phyloP scores from a whole-genome alignment of 2,113 vertebrate genomes.

The Octodon degus region DNA sequence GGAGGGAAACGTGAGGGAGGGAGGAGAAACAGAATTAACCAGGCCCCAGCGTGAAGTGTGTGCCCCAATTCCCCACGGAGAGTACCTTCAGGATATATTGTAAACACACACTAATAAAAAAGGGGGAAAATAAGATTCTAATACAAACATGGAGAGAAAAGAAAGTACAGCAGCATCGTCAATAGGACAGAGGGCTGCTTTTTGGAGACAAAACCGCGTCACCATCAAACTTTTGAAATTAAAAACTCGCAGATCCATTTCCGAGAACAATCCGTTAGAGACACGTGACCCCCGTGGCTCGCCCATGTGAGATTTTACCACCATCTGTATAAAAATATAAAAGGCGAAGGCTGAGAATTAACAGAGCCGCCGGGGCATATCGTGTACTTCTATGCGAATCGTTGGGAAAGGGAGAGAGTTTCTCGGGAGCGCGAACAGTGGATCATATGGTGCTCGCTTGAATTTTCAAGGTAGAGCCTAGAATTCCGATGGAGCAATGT shows the following conservation, averaged over 20 bases:
- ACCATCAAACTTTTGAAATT: slow-evolving; percentile 22
- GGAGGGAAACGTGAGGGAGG: neutral
- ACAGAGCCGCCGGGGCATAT: neutral
- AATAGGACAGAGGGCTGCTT: neutral
- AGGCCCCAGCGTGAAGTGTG: neutral
- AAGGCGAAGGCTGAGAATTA: slow-evolving; percentile 13
- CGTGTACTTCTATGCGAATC: neutral
- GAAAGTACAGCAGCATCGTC: neutral
- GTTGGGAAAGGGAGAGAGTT: slow-evolving; percentile 46
- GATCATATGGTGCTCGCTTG: slow-evolving; percentile 9
- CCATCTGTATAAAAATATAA: slow-evolving; percentile 33
- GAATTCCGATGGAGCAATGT: neutral
- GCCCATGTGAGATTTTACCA: slow-evolving; percentile 9
- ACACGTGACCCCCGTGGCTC: neutral
- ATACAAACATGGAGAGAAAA: neutral
- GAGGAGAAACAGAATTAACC: neutral
- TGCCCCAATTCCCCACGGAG: neutral
- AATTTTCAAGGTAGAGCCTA: neutral
- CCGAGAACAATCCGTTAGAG: slow-evolving; percentile 3
- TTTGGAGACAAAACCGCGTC: slow-evolving; percentile 1
- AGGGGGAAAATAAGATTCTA: neutral
- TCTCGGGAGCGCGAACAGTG: neutral
- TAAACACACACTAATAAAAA: neutral
- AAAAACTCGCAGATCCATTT: slow-evolving; percentile 21
- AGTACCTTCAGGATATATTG: neutral